Evolutionary conservation across 2,888 invertebrate species (phyloP).

Genomic region (Drosophila pseudotalamancana): DNA sequence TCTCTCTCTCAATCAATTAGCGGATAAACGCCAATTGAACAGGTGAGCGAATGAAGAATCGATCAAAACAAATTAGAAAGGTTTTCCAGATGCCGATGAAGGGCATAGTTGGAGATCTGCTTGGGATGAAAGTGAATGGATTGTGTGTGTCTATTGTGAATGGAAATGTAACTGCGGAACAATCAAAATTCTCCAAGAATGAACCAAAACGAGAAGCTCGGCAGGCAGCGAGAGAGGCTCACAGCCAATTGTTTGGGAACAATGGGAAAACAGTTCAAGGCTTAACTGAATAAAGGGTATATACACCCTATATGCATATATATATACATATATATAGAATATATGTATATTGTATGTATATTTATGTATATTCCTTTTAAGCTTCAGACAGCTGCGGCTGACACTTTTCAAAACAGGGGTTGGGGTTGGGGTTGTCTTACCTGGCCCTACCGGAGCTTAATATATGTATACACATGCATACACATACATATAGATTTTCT

Average conservation of each 20-base stretch:
- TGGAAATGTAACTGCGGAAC: slow-evolving; percentile 44
- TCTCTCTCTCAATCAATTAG: slow-evolving; percentile 37
- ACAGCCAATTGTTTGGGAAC: slow-evolving; percentile 21
- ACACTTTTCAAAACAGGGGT: slow-evolving; percentile 31
- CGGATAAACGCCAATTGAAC: slow-evolving; percentile 42
- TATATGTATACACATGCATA: too few relatives aligned
- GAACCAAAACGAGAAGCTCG: background rate
- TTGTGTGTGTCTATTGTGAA: slow-evolving; percentile 28
- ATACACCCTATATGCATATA: background rate
- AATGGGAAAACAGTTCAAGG: slow-evolving; percentile 19
- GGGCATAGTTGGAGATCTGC: slow-evolving; percentile 19
- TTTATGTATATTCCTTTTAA: slow-evolving; percentile 13
- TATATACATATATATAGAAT: background rate
- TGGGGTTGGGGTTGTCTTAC: slow-evolving; percentile 24
- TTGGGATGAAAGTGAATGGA: slow-evolving; percentile 54
- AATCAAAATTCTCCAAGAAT: slow-evolving; percentile 35
- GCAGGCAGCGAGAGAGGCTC: background rate
- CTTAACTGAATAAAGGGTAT: slow-evolving; percentile 6
- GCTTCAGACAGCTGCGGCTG: slow-evolving; percentile 42
- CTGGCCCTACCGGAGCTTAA: background rate
- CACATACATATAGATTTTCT: slow-evolving; percentile 10
- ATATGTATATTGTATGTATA: background rate
- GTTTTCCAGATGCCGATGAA: slow-evolving; percentile 20
- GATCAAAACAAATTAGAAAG: slow-evolving; percentile 48
- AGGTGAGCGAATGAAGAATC: slow-evolving; percentile 4